Evolutionary conservation across 2,888 invertebrate species (phyloP).

Genomic region (Drosophila mulleri): DNA sequence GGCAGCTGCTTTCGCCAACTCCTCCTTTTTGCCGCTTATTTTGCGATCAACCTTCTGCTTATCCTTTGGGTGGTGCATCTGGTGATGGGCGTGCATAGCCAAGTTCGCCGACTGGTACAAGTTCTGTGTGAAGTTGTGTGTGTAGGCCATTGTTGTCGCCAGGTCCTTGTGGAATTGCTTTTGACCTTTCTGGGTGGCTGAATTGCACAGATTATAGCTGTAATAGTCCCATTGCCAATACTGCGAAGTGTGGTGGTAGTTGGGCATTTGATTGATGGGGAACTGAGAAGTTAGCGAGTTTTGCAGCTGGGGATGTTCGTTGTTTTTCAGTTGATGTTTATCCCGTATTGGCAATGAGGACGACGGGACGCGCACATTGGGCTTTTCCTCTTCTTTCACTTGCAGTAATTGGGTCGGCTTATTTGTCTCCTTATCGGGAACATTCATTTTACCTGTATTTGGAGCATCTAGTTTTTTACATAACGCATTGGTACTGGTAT

Average conservation of each 20-base stretch:
- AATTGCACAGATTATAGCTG: constrained; percentile 87
- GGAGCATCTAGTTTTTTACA: constrained; percentile 50
- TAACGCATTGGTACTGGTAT: constrained; percentile 5
- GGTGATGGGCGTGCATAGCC: constrained; percentile 84
- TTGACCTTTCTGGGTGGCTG: constrained; percentile 87
- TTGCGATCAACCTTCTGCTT: constrained; percentile 81
- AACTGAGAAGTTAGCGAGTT: constrained; percentile 87
- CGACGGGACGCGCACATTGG: constrained; percentile 46
- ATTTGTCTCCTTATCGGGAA: constrained; percentile 47
- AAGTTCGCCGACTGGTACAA: constrained; percentile 83
- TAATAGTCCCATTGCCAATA: constrained; percentile 89
- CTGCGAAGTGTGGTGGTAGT: constrained; percentile 89
- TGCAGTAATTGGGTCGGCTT: constrained; percentile 65
- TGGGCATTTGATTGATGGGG: constrained; percentile 88
- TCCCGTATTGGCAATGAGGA: constrained; percentile 64
- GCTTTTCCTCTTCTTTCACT: constrained; percentile 80
- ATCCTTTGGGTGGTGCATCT: constrained; percentile 82
- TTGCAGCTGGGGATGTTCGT: constrained; percentile 77
- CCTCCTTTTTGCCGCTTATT: constrained; percentile 81
- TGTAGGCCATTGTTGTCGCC: constrained; percentile 84
- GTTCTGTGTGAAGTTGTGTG: constrained; percentile 84
- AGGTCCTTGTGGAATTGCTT: constrained; percentile 86
- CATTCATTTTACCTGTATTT: constrained; percentile 35
- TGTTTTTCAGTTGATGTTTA: constrained; percentile 71
- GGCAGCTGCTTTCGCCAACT: constrained; percentile 61